Conservation (phyloP, 2,113 vertebrate species). For the Chaetops frenatus region DNA sequence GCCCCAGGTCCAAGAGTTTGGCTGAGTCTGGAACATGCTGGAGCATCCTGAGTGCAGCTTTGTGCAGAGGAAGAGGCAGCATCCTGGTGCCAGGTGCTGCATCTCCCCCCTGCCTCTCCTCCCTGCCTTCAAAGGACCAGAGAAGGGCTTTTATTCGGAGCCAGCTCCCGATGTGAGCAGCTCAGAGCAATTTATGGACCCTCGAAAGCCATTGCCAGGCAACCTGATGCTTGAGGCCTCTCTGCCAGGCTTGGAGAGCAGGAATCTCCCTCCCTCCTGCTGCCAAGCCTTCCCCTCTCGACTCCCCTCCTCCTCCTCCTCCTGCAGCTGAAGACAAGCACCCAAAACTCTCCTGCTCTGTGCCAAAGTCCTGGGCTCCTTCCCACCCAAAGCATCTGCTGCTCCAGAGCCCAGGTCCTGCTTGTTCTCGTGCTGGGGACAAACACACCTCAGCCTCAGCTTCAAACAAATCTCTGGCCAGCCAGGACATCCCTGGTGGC, state of each 20-base stretch:
- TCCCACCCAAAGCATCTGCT: neutral
- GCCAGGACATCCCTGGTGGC: neutral
- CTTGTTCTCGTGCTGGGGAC: neutral
- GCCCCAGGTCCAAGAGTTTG: neutral
- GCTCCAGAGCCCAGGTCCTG: neutral
- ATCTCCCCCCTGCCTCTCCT: neutral
- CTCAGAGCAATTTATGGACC: neutral
- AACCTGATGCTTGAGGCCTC: neutral
- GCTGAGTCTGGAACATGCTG: neutral
- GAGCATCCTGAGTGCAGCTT: neutral
- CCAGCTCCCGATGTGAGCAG: neutral
- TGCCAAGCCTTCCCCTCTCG: neutral
- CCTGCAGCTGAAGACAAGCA: neutral
- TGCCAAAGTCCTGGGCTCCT: neutral
- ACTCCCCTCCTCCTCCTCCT: neutral
- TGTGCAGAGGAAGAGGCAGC: neutral
- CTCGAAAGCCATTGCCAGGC: slow-evolving; percentile 14
- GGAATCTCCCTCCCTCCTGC: neutral
- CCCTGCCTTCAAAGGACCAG: neutral
- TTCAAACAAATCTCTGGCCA: neutral
- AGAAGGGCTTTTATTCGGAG: neutral
- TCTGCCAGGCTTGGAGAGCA: neutral
- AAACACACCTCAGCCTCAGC: neutral
- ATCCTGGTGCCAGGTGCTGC: neutral
- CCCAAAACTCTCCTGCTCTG: neutral